Percentiles rank a stretch among this genome's conserved stretches.
phyloP scores from a whole-genome alignment of 2,797 vertebrate species.

The Petrocephalus schoutedeni region DNA sequence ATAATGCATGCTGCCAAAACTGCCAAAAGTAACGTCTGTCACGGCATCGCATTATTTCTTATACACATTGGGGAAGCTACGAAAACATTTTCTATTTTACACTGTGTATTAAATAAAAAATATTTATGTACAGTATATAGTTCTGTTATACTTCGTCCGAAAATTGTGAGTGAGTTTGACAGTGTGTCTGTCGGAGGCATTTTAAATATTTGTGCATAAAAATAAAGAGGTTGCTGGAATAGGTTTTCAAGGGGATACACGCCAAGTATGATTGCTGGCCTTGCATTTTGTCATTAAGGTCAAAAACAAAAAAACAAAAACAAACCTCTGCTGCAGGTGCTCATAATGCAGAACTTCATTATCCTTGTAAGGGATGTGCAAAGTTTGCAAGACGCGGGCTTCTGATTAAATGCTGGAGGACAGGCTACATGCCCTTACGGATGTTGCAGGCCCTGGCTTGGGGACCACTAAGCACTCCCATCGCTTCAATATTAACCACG shows the following conservation, averaged over 20 bases:
- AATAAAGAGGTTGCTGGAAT: background rate
- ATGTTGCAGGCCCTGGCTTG: conserved; percentile 37
- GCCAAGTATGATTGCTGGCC: background rate
- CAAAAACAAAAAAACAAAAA: background rate
- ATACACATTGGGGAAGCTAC: background rate
- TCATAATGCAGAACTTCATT: conserved; percentile 11
- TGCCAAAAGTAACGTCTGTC: background rate
- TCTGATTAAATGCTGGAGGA: conserved; percentile 59
- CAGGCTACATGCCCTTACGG: conserved; percentile 53
- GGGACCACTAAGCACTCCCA: conserved; percentile 51
- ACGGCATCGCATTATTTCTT: background rate
- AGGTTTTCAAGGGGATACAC: background rate
- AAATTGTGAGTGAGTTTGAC: background rate
- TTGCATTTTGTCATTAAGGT: background rate
- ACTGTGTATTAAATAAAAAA: background rate
- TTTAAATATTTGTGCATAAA: background rate
- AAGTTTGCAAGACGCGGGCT: conserved; percentile 43
- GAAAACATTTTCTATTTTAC: conserved; percentile 52
- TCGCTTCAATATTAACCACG: conserved; percentile 65
- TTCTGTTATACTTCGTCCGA: background rate
- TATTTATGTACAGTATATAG: background rate
- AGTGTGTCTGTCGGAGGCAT: background rate
- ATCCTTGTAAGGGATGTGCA: conserved; percentile 21
- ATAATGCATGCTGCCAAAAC: background rate
- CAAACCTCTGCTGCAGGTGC: background rate